Evolutionary conservation across 2,113 vertebrate genomes (phyloP).

Genomic region (Chloropsis cyanopogon): DNA sequence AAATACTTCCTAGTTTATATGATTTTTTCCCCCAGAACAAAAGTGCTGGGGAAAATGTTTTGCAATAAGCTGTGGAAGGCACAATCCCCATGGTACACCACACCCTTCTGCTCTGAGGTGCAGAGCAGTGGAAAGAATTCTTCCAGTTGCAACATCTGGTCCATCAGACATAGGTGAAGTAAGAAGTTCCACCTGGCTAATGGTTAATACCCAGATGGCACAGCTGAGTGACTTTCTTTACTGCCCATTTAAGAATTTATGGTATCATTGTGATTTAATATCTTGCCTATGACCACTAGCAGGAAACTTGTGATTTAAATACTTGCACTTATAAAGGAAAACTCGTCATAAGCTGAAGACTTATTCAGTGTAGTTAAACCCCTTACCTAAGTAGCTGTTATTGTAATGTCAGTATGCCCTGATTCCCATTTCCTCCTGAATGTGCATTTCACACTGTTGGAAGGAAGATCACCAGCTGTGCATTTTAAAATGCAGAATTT

Average conservation of each 20-base stretch:
- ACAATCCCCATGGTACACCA: not conserved
- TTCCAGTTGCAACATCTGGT: conserved; percentile 29
- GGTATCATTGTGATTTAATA: not conserved
- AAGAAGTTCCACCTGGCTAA: not conserved
- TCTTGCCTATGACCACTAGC: not conserved
- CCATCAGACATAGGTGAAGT: not conserved
- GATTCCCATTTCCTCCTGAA: not conserved
- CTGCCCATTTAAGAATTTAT: not conserved
- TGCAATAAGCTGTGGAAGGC: not conserved
- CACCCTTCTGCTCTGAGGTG: not conserved
- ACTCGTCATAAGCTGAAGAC: not conserved
- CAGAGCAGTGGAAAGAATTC: conserved; percentile 24
- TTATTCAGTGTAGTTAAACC: not conserved
- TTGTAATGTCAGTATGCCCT: not conserved
- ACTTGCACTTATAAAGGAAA: not conserved
- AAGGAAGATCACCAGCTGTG: not conserved
- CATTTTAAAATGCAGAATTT: not conserved
- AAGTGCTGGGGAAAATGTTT: not conserved
- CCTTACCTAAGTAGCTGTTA: not conserved
- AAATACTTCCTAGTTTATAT: not conserved
- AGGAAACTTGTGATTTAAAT: not conserved
- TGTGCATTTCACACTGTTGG: not conserved
- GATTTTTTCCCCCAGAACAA: not conserved
- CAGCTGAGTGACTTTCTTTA: not conserved
- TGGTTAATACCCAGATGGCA: not conserved